phyloP scores from a whole-genome alignment of 2,888 invertebrate genomes.

The Drosophila seclusa region DNA sequence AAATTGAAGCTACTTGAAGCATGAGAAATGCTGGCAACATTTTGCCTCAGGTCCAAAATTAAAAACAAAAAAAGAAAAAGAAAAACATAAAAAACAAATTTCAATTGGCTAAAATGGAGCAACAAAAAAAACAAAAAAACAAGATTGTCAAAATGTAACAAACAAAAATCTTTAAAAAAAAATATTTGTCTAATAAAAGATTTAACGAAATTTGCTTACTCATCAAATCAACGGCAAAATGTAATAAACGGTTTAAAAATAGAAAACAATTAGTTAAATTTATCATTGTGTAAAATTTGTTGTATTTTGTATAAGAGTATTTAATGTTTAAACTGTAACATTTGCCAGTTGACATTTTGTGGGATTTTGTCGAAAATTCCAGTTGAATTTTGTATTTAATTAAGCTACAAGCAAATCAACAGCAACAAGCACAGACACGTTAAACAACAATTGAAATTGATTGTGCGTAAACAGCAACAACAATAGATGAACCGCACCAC shows the following conservation, averaged over 20 bases:
- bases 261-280: background rate
- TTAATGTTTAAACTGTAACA: background rate
- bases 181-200: slow-evolving; percentile 2
- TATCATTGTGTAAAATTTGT: background rate
- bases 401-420: slow-evolving; percentile 33
- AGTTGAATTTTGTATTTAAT: slow-evolving; percentile 27
- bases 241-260: slow-evolving; percentile 2
- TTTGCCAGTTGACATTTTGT: slow-evolving; percentile 8
- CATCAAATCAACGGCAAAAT: slow-evolving; percentile 4
- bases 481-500: slow-evolving; percentile 4
- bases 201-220: slow-evolving; percentile 8
- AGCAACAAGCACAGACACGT: slow-evolving; percentile 25
- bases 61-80: slow-evolving; percentile 15
- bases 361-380: slow-evolving; percentile 10
- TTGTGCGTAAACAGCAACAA: slow-evolving; percentile 60
- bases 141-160: slow-evolving; percentile 25
- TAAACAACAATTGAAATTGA: slow-evolving; percentile 60
- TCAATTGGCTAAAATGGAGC: slow-evolving; percentile 33
- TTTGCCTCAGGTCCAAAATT: slow-evolving; percentile 33
- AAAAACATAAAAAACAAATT: slow-evolving; percentile 16
- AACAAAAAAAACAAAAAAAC: slow-evolving; percentile 3
- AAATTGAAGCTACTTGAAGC: slow-evolving; percentile 55
- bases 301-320: background rate
- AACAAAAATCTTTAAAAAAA: background rate
- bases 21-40: slow-evolving; percentile 43